A percentile compares a stretch with the other conserved stretches of the same genome.
Conservation (phyloP, 2,888 invertebrate genomes). For the Cheilosia pagana region DNA sequence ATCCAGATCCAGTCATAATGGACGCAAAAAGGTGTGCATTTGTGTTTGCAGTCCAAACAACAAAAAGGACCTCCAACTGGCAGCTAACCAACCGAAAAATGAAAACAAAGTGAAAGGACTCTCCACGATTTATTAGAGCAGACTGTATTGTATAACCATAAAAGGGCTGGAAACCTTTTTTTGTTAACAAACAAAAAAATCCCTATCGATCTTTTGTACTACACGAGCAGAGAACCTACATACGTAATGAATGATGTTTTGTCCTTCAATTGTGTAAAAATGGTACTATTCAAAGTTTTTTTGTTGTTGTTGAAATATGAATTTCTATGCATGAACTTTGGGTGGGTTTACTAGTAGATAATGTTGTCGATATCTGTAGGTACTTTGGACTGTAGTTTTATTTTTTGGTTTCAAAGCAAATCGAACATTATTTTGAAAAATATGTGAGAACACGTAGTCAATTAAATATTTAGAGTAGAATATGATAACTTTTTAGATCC, state of each 20-base stretch:
- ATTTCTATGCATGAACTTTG: neutral
- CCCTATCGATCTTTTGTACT: slow-evolving; percentile 41
- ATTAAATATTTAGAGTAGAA: no score
- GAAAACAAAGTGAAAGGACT: slow-evolving; percentile 10
- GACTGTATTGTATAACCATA: slow-evolving; percentile 31
- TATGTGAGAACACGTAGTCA: no score
- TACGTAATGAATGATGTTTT: slow-evolving; percentile 30
- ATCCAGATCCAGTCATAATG: neutral
- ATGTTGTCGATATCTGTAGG: neutral
- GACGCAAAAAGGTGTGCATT: slow-evolving; percentile 11
- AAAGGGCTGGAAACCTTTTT: slow-evolving; percentile 52
- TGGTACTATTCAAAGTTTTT: slow-evolving; percentile 10
- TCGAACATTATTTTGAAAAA: no score
- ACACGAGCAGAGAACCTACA: neutral
- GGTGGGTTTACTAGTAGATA: neutral
- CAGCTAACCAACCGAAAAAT: slow-evolving; percentile 22
- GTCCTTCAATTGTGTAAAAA: slow-evolving; percentile 44
- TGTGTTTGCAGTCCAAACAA: neutral
- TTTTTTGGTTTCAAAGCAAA: neutral
- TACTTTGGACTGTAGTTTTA: neutral
- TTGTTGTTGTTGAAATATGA: neutral
- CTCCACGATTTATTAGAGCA: slow-evolving; percentile 63
- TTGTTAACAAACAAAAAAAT: slow-evolving; percentile 48
- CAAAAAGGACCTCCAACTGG: slow-evolving; percentile 34
- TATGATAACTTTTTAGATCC: no score